These are phyloP conservation scores for Porites evermanni DNA, from an alignment of 92 coral and sea anemone species.

Conservation along the genomic window DNA sequence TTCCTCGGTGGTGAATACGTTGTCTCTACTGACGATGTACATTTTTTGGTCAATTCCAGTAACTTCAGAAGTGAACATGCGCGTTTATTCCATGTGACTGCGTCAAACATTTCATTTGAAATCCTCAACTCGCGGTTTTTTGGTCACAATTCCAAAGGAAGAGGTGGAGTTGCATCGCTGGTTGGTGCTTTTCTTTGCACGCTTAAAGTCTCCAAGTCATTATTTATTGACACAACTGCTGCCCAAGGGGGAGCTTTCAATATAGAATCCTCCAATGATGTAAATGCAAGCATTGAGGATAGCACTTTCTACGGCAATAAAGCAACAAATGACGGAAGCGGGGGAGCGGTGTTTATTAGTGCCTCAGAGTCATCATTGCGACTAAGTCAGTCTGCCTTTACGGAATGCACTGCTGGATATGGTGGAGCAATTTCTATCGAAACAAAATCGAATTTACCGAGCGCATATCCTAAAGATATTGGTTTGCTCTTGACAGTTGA, in stretches of 20 bases:
- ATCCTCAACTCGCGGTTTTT: constrained; percentile 6
- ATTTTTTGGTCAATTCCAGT: background rate
- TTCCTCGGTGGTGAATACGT: background rate
- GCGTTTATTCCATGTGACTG: background rate
- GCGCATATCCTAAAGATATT: too few species aligned
- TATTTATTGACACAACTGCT: constrained; percentile 17
- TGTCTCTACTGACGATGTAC: background rate
- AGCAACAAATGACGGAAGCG: too few species aligned
- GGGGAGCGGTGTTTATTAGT: too few species aligned
- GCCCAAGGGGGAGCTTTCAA: constrained; percentile 25
- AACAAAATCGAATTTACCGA: too few species aligned
- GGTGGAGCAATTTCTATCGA: too few species aligned
- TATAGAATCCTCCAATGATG: background rate
- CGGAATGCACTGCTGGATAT: too few species aligned
- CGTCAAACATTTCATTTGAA: constrained; percentile 1
- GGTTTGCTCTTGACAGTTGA: too few species aligned
- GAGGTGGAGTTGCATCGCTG: constrained; percentile 5
- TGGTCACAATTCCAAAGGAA: constrained; percentile 8
- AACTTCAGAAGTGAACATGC: background rate
- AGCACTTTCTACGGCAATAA: background rate
- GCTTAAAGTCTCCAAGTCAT: background rate
- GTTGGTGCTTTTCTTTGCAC: background rate
- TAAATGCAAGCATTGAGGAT: background rate
- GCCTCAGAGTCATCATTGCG: too few species aligned
- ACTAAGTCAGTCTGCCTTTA: too few species aligned